Percentiles rank a stretch among this genome's conserved stretches.
phyloP scores from a whole-genome alignment of 2,888 invertebrate species.

The Melinaea menophilus region DNA sequence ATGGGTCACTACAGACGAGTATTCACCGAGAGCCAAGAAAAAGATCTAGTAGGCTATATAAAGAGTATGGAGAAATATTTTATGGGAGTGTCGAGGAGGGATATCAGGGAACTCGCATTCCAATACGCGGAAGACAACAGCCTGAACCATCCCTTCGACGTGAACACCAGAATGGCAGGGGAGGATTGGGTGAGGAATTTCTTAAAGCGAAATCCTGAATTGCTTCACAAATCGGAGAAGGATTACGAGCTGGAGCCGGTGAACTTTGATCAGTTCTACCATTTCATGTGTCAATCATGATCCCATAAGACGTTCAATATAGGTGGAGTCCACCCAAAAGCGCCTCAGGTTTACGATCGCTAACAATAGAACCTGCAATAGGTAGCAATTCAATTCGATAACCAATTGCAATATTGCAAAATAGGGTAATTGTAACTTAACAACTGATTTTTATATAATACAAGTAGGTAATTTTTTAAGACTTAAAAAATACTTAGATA shows the following conservation, averaged over 20 bases:
- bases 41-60: conserved; percentile 71
- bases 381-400: conserved; percentile 18
- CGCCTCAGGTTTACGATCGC: conserved; percentile 41
- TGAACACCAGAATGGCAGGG: conserved; percentile 71
- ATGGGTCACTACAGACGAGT: conserved; percentile 73
- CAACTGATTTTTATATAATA: conserved; percentile 23
- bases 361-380: conserved; percentile 11
- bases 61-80: conserved; percentile 74
- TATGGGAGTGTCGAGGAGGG: conserved; percentile 69
- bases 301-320: conserved; percentile 42
- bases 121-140: conserved; percentile 71
- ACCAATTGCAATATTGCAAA: conserved; percentile 15
- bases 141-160: conserved; percentile 68
- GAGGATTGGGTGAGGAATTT: conserved; percentile 75
- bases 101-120: conserved; percentile 71
- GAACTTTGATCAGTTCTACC: conserved; percentile 74
- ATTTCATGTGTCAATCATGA: conserved; percentile 75
- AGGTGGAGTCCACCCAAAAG: conserved; percentile 46
- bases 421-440: conserved; percentile 20
- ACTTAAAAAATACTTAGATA: conserved; percentile 27
- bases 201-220: conserved; percentile 68
- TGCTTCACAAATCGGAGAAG: conserved; percentile 59
- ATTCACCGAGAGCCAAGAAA: conserved; percentile 71
- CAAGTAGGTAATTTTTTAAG: conserved; percentile 24
- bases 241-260: conserved; percentile 67